These are phyloP conservation scores for Streblospio benedicti DNA, from an alignment of 1,140 invertebrate genomes.

Conservation along the genomic window DNA sequence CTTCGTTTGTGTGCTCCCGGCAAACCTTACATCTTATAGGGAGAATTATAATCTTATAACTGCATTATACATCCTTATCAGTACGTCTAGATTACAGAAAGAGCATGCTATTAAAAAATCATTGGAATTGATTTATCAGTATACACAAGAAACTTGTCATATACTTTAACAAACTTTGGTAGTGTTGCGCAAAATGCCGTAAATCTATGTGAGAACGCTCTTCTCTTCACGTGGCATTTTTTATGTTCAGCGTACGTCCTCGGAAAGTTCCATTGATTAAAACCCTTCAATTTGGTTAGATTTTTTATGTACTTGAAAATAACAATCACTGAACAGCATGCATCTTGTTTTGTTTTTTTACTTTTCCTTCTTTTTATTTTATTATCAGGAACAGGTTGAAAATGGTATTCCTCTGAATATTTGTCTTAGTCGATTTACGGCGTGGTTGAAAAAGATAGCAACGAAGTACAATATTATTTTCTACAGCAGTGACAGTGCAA, in stretches of 20 bases:
- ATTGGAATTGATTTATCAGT: no score
- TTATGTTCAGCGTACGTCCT: not conserved
- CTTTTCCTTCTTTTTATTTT: not conserved
- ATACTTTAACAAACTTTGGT: no score
- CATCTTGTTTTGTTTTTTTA: not conserved
- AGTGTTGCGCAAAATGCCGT: no score
- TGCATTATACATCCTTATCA: no score
- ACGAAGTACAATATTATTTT: constrained; percentile 30
- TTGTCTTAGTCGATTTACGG: constrained; percentile 35
- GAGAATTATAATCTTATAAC: no score
- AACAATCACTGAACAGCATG: not conserved
- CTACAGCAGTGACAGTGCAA: constrained; percentile 2
- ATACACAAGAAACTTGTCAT: no score
- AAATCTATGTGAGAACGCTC: not conserved
- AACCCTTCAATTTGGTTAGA: not conserved
- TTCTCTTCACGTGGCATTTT: not conserved
- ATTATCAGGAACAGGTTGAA: constrained; percentile 38
- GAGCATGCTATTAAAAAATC: no score
- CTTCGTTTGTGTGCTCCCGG: no score
- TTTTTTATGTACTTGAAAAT: no score
- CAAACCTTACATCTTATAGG: no score
- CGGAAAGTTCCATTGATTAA: not conserved
- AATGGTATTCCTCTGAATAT: constrained; percentile 37
- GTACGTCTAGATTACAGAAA: no score
- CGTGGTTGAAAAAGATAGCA: constrained; percentile 33